Evolutionary conservation across 37 sponge, comb jelly and placozoan species (phyloP).

Genomic region (Hormiphora californensis): DNA sequence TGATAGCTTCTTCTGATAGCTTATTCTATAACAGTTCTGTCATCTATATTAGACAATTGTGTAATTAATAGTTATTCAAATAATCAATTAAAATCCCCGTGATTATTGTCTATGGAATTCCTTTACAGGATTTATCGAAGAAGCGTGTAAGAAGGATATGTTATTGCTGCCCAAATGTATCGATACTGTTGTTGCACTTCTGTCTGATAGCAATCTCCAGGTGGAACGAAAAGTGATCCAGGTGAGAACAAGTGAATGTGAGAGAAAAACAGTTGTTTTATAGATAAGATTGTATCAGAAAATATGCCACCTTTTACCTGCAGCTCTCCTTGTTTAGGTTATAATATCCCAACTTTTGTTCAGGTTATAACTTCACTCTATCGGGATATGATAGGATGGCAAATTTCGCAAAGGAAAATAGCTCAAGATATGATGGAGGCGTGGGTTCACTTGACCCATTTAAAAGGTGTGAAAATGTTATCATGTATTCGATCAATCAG

Average conservation of each 20-base stretch:
- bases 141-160: constrained; percentile 32
- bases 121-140: constrained; percentile 13
- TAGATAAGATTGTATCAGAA: too few relatives aligned
- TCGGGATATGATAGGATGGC: constrained; percentile 23
- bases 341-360: not conserved
- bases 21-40: too few relatives aligned
- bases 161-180: constrained; percentile 34
- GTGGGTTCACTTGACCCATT: constrained; percentile 9
- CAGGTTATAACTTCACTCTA: constrained; percentile 35
- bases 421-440: constrained; percentile 37
- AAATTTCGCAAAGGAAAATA: constrained; percentile 2
- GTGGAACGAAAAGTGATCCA: not conserved
- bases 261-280: too few relatives aligned
- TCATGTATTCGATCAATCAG: constrained; percentile 56
- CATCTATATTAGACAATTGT: too few relatives aligned
- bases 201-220: constrained; percentile 4
- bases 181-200: not conserved
- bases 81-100: too few relatives aligned
- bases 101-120: too few relatives aligned
- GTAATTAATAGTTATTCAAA: too few relatives aligned
- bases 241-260: too few relatives aligned
- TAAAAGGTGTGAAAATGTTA: too few relatives aligned
- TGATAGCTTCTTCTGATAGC: too few relatives aligned
- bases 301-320: too few relatives aligned
- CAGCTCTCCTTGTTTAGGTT: too few relatives aligned